phyloP scores from a whole-genome alignment of 2,113 vertebrate genomes.

The Brachypteracias leptosomus region DNA sequence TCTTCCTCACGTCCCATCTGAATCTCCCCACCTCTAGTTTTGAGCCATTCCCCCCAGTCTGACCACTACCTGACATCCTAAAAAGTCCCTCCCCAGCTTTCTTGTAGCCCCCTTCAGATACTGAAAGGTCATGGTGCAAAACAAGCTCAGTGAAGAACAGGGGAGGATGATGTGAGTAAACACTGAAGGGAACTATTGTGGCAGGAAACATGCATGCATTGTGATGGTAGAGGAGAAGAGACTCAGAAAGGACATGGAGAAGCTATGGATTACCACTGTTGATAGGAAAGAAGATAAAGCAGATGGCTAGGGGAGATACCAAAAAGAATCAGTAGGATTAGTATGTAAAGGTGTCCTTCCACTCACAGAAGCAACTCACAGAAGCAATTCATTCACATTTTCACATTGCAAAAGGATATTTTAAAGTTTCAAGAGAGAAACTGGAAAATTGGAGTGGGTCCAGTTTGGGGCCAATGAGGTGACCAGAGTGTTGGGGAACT shows the following conservation, averaged over 20 bases:
- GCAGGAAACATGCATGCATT: neutral
- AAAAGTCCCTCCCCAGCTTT: too few species aligned
- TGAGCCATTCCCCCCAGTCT: too few species aligned
- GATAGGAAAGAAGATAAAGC: neutral
- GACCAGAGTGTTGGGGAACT: neutral
- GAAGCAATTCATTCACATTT: neutral
- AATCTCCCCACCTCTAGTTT: too few species aligned
- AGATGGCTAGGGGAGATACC: neutral
- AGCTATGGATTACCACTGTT: neutral
- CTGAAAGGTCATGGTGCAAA: too few species aligned
- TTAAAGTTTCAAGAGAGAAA: neutral
- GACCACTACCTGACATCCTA: too few species aligned
- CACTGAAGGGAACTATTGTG: neutral
- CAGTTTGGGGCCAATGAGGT: neutral
- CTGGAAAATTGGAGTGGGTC: rapidly evolving
- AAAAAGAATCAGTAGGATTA: neutral
- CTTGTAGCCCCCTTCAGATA: too few species aligned
- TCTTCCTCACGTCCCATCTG: too few species aligned
- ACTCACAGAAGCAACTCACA: neutral
- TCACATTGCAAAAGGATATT: neutral
- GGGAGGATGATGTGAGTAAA: neutral
- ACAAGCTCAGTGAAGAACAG: neutral
- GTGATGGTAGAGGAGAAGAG: neutral
- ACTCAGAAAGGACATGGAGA: neutral
- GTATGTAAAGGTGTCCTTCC: neutral